A percentile compares a stretch with the other conserved stretches of the same genome.
phyloP scores from a whole-genome alignment of 2,888 invertebrate genomes.

The Trypoxylon attenuatum region DNA sequence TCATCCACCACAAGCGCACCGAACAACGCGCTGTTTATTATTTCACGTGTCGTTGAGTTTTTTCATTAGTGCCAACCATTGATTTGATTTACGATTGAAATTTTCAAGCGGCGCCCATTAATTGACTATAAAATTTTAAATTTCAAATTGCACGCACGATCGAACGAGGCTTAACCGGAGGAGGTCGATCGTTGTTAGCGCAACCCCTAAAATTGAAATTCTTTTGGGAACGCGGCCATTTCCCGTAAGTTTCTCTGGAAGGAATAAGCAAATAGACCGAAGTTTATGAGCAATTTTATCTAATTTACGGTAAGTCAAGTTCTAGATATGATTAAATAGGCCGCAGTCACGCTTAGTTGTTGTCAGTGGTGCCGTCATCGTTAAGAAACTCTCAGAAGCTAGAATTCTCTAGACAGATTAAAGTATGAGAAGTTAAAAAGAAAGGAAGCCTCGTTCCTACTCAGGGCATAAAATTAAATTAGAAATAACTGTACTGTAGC shows the following conservation, averaged over 20 bases:
- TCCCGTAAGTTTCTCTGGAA: conserved; percentile 8
- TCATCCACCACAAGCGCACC: background rate
- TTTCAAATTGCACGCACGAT: background rate
- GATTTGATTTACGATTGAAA: background rate
- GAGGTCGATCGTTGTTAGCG: background rate
- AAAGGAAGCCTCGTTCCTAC: too few species aligned
- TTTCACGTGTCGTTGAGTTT: conserved; percentile 2
- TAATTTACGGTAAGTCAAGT: conserved; percentile 43
- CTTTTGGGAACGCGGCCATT: conserved; percentile 8
- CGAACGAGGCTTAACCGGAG: too few species aligned
- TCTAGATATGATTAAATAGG: conserved; percentile 45
- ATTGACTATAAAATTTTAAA: background rate
- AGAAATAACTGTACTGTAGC: too few species aligned
- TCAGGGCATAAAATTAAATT: too few species aligned
- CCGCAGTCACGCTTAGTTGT: conserved; percentile 52
- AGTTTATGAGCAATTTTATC: conserved; percentile 51
- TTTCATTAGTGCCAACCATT: background rate
- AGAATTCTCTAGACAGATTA: too few species aligned
- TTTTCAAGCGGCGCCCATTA: background rate
- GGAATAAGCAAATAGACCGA: conserved; percentile 37
- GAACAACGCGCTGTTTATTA: conserved; percentile 1
- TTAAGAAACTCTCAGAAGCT: too few species aligned
- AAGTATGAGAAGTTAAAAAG: too few species aligned
- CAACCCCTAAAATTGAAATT: background rate
- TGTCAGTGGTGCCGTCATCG: too few species aligned